phyloP scores from a whole-genome alignment of 2,113 vertebrate genomes.

The Semnornis frantzii region DNA sequence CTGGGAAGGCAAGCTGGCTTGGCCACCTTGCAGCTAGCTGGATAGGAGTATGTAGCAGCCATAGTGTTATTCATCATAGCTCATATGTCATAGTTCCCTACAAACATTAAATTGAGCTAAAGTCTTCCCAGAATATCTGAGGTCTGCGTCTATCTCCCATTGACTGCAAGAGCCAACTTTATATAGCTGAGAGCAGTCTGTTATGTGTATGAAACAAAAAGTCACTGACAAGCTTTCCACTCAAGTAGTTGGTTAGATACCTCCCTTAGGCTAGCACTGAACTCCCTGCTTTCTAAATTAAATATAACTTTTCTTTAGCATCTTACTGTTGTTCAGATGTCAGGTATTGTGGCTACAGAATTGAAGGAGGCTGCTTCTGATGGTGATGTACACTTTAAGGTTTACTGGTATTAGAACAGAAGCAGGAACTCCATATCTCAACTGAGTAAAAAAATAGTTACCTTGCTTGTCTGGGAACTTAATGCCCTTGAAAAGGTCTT shows the following conservation, averaged over 20 bases:
- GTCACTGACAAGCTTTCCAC: constrained; percentile 9
- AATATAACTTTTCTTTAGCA: background rate
- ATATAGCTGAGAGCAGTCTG: background rate
- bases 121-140: constrained; percentile 5
- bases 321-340: background rate
- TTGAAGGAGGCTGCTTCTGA: background rate
- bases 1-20: background rate
- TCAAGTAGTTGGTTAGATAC: background rate
- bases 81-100: background rate
- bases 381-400: background rate
- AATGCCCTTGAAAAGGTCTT: background rate
- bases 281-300: background rate
- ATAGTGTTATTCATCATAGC: background rate
- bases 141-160: background rate
- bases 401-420: background rate
- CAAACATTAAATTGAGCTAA: constrained; percentile 40
- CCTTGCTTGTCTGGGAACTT: background rate
- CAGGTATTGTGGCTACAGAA: background rate
- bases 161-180: background rate
- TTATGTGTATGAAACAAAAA: constrained; percentile 30
- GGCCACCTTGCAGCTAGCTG: constrained; percentile 12
- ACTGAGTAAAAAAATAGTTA: background rate
- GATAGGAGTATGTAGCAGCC: constrained; percentile 37
- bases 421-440: background rate
- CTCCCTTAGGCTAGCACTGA: background rate